These are phyloP conservation scores for Kryphioiulus occultus DNA, from an alignment of 2,888 invertebrate genomes.

Conservation along the genomic window DNA sequence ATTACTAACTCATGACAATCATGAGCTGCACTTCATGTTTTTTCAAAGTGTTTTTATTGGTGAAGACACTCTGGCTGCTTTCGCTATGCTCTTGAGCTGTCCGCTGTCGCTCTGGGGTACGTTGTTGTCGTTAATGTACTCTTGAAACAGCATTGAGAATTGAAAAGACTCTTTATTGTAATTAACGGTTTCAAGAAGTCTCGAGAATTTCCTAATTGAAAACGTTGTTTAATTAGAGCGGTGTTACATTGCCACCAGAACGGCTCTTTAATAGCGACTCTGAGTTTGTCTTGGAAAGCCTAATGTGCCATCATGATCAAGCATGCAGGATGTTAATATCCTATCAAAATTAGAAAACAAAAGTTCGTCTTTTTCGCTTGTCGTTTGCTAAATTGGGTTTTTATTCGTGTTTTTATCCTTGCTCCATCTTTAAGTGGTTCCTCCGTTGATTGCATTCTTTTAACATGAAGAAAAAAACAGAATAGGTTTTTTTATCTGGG, in stretches of 20 bases:
- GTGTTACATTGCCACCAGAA: constrained; percentile 29
- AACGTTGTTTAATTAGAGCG: constrained; percentile 46
- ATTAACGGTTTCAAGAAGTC: constrained; percentile 44
- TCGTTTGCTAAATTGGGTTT: constrained; percentile 35
- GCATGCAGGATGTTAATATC: constrained; percentile 36
- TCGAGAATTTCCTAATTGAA: constrained; percentile 49
- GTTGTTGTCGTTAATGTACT: neutral
- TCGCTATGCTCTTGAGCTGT: neutral
- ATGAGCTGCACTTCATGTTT: neutral
- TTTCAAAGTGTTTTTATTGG: neutral
- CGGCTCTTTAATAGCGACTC: neutral
- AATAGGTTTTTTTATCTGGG: neutral
- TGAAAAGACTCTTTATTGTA: constrained; percentile 39
- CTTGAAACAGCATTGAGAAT: constrained; percentile 36
- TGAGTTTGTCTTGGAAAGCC: constrained; percentile 27
- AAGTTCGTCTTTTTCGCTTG: neutral
- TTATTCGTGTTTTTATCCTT: constrained; percentile 37
- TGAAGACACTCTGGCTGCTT: neutral
- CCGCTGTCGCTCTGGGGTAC: neutral
- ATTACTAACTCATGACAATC: neutral
- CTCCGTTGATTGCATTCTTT: constrained; percentile 30
- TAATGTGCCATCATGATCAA: constrained; percentile 36
- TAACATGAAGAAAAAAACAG: neutral
- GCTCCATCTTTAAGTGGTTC: constrained; percentile 7
- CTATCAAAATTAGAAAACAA: constrained; percentile 36